These are phyloP conservation scores for Coccyzus lansbergi DNA, from an alignment of 2,797 vertebrate genomes.

Conservation along the genomic window DNA sequence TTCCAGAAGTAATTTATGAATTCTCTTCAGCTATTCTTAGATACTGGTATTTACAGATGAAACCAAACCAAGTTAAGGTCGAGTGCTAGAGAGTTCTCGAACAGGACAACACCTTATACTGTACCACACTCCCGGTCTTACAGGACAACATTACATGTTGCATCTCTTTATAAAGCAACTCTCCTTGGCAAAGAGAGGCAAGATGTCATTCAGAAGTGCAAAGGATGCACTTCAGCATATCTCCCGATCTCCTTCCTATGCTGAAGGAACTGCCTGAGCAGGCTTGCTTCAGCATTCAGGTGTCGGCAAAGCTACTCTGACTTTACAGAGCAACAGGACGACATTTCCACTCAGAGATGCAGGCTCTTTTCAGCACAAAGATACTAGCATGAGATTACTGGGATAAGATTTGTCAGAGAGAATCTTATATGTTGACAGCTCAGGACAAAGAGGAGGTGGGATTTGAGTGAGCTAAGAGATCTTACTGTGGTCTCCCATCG, in stretches of 20 bases:
- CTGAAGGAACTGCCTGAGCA: not conserved
- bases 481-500: slow-evolving; percentile 90
- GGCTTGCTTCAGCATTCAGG: not conserved
- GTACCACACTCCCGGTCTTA: not conserved
- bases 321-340: not conserved
- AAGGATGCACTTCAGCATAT: not conserved
- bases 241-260: not conserved
- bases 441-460: not conserved
- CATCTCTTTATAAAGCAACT: not conserved
- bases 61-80: not conserved
- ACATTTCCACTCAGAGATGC: not conserved
- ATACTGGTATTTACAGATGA: not conserved
- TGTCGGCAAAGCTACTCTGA: not conserved
- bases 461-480: not conserved
- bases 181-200: not conserved
- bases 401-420: not conserved
- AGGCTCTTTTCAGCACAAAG: not conserved
- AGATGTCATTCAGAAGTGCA: not conserved
- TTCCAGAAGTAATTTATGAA: not conserved
- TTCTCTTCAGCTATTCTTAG: not conserved
- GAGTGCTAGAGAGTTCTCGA: not conserved
- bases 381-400: not conserved
- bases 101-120: not conserved
- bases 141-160: rapidly evolving
- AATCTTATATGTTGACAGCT: not conserved